Conservation (phyloP, 2,113 vertebrate species). For the Columba janthina region DNA sequence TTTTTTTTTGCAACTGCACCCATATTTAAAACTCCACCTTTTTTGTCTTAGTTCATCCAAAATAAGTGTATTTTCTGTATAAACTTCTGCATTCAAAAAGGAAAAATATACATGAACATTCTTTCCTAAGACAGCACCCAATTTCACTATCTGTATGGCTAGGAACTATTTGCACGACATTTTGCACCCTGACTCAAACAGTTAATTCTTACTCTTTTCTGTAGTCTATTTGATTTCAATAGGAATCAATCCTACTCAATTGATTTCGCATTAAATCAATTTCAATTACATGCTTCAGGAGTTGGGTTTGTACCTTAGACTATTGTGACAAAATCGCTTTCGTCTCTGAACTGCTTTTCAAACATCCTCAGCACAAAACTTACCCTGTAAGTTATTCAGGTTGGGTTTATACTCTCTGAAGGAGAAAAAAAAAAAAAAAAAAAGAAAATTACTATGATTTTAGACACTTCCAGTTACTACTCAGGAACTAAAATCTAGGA, state of each 20-base stretch:
- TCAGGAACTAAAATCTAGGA: neutral
- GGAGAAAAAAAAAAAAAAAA: neutral
- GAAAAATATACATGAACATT: neutral
- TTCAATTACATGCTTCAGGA: conserved; percentile 24
- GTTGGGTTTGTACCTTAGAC: neutral
- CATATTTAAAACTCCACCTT: neutral
- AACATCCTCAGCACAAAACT: neutral
- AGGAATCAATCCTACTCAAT: neutral
- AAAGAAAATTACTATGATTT: neutral
- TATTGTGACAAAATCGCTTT: neutral
- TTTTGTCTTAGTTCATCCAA: neutral
- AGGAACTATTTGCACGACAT: neutral
- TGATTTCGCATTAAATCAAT: conserved; percentile 33
- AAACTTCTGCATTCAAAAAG: neutral
- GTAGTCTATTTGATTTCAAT: neutral
- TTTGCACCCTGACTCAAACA: neutral
- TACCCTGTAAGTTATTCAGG: neutral
- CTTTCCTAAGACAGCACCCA: neutral
- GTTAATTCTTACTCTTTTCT: neutral
- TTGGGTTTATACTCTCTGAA: neutral
- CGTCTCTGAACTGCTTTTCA: neutral
- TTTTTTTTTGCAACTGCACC: neutral
- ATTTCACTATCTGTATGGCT: neutral
- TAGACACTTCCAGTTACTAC: neutral
- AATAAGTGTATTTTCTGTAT: neutral